Percentiles rank a stretch among this genome's conserved stretches.
phyloP scores from a whole-genome alignment of 2,888 invertebrate genomes.

The Polyommatus icarus region DNA sequence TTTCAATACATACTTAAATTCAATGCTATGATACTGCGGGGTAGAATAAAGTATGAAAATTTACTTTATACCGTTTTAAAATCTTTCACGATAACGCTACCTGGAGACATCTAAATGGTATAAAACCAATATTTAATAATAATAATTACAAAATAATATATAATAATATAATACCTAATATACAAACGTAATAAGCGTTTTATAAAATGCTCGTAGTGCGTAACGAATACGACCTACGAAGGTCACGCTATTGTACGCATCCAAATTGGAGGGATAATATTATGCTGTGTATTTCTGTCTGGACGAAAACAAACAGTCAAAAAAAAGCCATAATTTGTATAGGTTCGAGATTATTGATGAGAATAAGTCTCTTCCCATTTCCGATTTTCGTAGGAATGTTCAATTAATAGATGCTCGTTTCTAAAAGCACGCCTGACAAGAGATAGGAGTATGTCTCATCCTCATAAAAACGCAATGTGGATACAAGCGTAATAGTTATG shows the following conservation, averaged over 20 bases:
- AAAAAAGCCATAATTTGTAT: background rate
- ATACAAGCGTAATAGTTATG: too few relatives aligned
- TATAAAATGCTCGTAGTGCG: constrained; percentile 12
- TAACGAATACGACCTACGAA: constrained; percentile 19
- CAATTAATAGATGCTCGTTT: too few relatives aligned
- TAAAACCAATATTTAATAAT: background rate
- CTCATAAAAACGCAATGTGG: too few relatives aligned
- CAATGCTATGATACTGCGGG: too few relatives aligned
- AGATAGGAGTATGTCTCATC: too few relatives aligned
- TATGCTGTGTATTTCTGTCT: background rate
- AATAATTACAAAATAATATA: background rate
- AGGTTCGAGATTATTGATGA: background rate
- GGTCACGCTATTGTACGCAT: constrained; percentile 7
- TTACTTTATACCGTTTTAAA: too few relatives aligned
- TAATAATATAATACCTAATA: background rate
- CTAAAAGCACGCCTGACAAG: too few relatives aligned
- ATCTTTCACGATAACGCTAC: too few relatives aligned
- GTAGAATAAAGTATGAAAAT: background rate
- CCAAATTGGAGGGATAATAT: background rate
- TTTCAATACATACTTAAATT: too few relatives aligned
- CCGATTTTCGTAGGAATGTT: background rate
- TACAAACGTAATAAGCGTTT: background rate
- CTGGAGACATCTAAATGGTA: background rate
- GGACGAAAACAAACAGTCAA: background rate
- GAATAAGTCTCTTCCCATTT: background rate